Evolutionary conservation across 2,888 invertebrate genomes (phyloP), one percentile per base, ranked within the genome.

Genomic region (Agrochola lota): DNA sequence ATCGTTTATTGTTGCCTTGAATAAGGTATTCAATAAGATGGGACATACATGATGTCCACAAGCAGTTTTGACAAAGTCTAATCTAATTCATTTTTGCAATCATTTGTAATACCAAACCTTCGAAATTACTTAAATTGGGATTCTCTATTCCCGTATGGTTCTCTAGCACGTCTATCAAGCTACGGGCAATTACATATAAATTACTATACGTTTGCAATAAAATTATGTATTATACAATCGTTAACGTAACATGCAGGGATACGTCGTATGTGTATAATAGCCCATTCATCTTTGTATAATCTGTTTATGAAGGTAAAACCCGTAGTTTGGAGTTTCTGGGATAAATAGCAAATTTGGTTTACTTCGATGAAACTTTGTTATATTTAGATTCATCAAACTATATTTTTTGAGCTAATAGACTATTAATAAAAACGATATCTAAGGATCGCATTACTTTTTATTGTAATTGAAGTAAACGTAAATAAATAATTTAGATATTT

Each of bases 221-320:
- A 80, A 60, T 30, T 15, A 75, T 83, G 8, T 52, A 20, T 7
- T 83, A 80, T 35, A 74, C 17, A 35, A 35, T 80, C 68, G 71
- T 74, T 84, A 80, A 79, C 69, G 66, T 84, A 74, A 71, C 80
- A 63, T 77, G 80, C 55, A 52, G 35, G 80, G 66, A 72, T 62
- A 69, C 64, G 40, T 43, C 30, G 15, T 69, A 60, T 1, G 40
- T 35, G 8, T 49, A n/a, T 66, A 43, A 78, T 59, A 15, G 7
- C 26, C n/a, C 35, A 62, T n/a, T 52, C 12, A 43, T 26, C 35
- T 59, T 71, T 49, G 26, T 15, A 49, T 64, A 49, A 57, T 57
- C 23, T 63, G 23, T 80, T 46, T 5, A 46, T 11, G 46, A 64
- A 60, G 40, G 69, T 67, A 74, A 81, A 59, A 57, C 1, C 12